These are phyloP conservation scores for Drosophila nikananu DNA, from an alignment of 1,140 invertebrate genomes.

Conservation along the genomic window DNA sequence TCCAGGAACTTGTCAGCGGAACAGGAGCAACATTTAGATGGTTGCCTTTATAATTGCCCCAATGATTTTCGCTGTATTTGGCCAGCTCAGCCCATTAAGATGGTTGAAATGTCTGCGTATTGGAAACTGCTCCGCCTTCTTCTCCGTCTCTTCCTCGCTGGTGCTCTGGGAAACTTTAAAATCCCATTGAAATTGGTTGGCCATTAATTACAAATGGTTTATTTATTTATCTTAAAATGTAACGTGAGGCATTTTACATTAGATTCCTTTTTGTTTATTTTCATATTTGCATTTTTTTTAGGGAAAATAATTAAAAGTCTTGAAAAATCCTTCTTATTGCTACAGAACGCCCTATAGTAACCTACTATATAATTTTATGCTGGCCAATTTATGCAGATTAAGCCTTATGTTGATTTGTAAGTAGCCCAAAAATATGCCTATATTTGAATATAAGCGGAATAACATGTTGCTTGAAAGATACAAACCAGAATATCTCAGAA, in stretches of 20 bases:
- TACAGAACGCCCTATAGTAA: neutral
- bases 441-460: neutral
- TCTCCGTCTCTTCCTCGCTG: neutral
- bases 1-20: constrained; percentile 63
- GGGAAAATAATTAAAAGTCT: too few relatives aligned
- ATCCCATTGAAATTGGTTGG: constrained; percentile 18
- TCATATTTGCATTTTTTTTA: neutral
- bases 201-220: constrained; percentile 10
- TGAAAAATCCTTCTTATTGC: too few relatives aligned
- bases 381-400: neutral
- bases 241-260: neutral
- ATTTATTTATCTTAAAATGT: neutral
- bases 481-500: neutral
- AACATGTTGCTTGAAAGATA: neutral
- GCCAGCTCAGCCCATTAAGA: constrained; percentile 74
- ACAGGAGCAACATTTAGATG: constrained; percentile 63
- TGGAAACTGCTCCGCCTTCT: neutral
- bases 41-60: constrained; percentile 69
- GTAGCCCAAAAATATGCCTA: constrained; percentile 9
- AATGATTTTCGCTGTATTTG: constrained; percentile 77
- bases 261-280: neutral
- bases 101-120: constrained; percentile 49
- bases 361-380: neutral
- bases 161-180: constrained; percentile 29
- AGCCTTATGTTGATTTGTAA: neutral